Base-by-base conservation (phyloP, 2,797 vertebrate genomes). In the Oceanodroma leucorhoa region DNA sequence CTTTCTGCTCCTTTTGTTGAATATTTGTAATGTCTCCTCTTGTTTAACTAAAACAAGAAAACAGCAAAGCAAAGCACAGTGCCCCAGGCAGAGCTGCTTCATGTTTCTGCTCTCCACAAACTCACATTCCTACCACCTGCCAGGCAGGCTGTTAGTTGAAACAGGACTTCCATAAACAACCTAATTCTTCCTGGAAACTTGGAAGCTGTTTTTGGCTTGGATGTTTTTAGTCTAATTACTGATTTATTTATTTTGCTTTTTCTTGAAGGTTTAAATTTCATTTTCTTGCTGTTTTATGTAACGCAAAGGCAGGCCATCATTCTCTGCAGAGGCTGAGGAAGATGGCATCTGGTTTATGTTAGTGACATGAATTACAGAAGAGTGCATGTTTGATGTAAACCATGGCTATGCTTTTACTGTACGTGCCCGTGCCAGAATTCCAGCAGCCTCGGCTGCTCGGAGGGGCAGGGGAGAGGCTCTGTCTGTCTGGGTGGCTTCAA, bases 291-390 rank as follows among this genome's bases (percentile, higher is more conserved):
- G 81, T 62, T 95, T 88, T 87, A 41, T 96, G 81, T 84, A 93
- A 73, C 1, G 53, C 71, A 80, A 87, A 95, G 88, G 86, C 96
- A 94, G 58, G 62, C 88, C 34, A 36, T 91, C 38, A 0, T 60
- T 89, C 81, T 95, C 24, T 76, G 78, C 58, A 89, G 91, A 41
- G 94, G 29, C 89, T 60, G 85, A 66, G 78, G 83, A 92, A 75
- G 95, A 77, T 96, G 96, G 96, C 93, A 96, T 96, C 96, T 97
- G 96, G 93, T 96, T 97, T 96, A 40, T 95, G 94, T 96, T 97
- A 96, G 95, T 79, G 94, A 95, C 88, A 69, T 87, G 95, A 91
- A 82, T 91, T 95, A 96, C 83, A 94, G 92, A 87, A 62, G 90
- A 89, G 90, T 36, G 91, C 43, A 24, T 92, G 94, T 95, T 95